A percentile compares a stretch with the other conserved stretches of the same genome.
Conservation (phyloP, 2,113 vertebrate species). For the Marcusenius ussheri region DNA sequence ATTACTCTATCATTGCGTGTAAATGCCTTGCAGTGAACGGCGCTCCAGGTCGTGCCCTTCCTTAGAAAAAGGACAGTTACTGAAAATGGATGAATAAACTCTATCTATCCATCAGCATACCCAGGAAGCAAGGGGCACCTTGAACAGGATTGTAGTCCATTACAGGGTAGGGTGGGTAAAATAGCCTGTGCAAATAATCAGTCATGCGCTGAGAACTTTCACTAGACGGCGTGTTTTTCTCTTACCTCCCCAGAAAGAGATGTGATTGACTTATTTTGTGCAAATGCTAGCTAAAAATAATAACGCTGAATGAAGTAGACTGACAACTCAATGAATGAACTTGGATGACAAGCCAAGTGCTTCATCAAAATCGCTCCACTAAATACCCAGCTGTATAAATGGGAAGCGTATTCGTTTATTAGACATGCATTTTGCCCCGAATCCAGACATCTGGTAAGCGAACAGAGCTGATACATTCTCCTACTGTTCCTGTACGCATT, state of each 20-base stretch:
- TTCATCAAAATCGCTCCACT: not conserved
- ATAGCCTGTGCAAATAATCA: not conserved
- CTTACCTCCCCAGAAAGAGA: not conserved
- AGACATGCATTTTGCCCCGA: not conserved
- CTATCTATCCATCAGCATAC: not conserved
- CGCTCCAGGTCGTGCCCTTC: not conserved
- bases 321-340: not conserved
- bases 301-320: not conserved
- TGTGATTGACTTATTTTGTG: not conserved
- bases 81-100: not conserved
- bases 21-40: not conserved
- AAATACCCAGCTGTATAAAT: not conserved
- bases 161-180: not conserved
- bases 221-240: not conserved
- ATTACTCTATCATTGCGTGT: not conserved
- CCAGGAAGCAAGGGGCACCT: not conserved
- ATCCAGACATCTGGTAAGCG: not conserved
- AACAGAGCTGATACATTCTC: not conserved
- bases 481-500: not conserved
- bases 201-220: not conserved
- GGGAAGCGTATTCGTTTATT: not conserved
- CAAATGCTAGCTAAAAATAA: conserved; percentile 2
- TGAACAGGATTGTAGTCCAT: not conserved
- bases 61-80: not conserved
- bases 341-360: not conserved